These are phyloP conservation scores for Cassiopea andromeda DNA, from an alignment of 30 jellyfish, hydroid and myxozoan species.

Conservation along the genomic window DNA sequence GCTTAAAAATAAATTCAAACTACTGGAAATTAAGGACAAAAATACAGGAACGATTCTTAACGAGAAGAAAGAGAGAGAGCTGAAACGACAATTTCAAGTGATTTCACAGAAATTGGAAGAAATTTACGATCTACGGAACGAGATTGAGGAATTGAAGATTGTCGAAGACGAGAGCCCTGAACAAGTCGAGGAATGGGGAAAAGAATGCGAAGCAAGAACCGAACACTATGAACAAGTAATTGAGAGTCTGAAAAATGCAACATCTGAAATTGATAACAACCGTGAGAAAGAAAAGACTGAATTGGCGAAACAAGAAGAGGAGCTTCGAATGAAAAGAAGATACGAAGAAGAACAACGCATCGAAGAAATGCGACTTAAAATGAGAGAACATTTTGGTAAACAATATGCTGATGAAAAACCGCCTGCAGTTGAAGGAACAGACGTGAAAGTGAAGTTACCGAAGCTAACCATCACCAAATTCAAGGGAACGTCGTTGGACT, in stretches of 20 bases:
- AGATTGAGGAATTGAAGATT: constrained; percentile 6
- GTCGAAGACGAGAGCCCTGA: neutral
- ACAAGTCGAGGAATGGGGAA: constrained; percentile 20
- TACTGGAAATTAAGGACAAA: constrained; percentile 19
- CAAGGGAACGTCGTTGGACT: constrained; percentile 10
- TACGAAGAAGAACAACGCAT: neutral
- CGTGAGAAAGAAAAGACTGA: neutral
- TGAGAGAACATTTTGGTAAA: neutral
- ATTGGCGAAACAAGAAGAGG: constrained; percentile 8
- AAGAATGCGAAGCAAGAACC: constrained; percentile 12
- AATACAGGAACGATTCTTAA: neutral
- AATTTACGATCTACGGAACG: constrained; percentile 3
- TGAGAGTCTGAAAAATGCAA: neutral
- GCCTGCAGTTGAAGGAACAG: constrained; percentile 31
- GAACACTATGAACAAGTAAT: constrained; percentile 5
- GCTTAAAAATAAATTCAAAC: too few species aligned
- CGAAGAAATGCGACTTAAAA: neutral
- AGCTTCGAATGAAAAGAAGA: constrained; percentile 1
- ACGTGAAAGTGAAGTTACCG: constrained; percentile 22
- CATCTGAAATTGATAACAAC: constrained; percentile 15
- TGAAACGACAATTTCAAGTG: neutral
- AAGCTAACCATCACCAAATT: neutral
- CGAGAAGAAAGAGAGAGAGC: neutral
- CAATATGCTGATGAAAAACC: neutral
- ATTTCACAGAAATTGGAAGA: constrained; percentile 17